Base-by-base conservation (phyloP, 2,888 invertebrate species). In the Drosophila putrida region DNA sequence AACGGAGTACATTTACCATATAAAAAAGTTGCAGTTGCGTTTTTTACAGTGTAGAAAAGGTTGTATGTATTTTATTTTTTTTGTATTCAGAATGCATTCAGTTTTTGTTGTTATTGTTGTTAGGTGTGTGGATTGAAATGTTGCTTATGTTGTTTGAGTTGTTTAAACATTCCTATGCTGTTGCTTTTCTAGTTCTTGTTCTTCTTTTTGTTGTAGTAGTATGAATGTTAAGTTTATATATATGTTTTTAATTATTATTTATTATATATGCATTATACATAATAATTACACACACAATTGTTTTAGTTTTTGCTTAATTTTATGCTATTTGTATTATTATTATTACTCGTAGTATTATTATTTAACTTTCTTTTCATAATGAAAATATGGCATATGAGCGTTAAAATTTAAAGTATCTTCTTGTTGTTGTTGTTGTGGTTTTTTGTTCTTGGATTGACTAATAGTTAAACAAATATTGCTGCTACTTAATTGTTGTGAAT, bases 31-130 rank as follows among this genome's bases (percentile, higher is more conserved):
- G 79, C 84, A 71, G 74, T 83, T 79, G 75, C 73, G 46, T 83
- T 82, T 85, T 85, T 83, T 85, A 85, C 89, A 89, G 87, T 85
- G 89, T 85, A 85, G 88, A 89, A 87, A 88, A 81, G 75, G 81
- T 73, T 61, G 46, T 65, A 54, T 65, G 49, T 58, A 61, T 53
- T 66, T 47, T 38, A n/a, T n/a, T 71, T 76, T 38, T 1, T 20
- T 71, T 76, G 63, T 64, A 54, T 53, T 72, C 68, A 77, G 80
- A 88, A 77, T 75, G 71, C 51, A 44, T 59, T 62, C 65, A 70
- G 68, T 78, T 66, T 36, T 50, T 59, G 51, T 49, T 59, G 55
- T 51, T 67, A 25, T 36, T 62, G 28, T 69, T 27, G 43, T 53
- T 43, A 39, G 46, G 35, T 60, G 54, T 59, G 38, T 66, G 59